Evolutionary conservation across 1,140 invertebrate genomes (phyloP), one percentile per base, ranked within the genome.

Genomic region (Drosophila mauritiana): DNA sequence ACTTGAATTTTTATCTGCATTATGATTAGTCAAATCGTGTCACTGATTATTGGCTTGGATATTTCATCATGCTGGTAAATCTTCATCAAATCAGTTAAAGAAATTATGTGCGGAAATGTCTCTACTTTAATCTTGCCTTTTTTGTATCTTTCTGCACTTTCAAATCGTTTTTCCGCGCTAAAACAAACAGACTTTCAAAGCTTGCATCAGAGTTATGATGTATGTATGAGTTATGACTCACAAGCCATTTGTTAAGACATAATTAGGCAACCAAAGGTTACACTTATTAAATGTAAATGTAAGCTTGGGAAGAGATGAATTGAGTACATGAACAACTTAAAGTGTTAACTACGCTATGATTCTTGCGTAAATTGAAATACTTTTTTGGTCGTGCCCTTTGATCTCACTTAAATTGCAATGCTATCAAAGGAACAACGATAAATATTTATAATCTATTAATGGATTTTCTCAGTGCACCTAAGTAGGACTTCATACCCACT

Each of bases 401-500:
- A 31, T 31, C 31, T 31, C 8, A 8, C 31, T 31, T 31, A 31
- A 31, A 31, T 10, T 31, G 7, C 31, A 31, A 31, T 31, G 8
- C 7, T 31, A 31, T 27, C 20, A 31, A 31, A 8, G 27, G 1
- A 31, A 31, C 27, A 31, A 31, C 7, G 27, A 37, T 12, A 13
- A 4, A 12, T 37, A 5, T 43, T 20, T 45, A 11, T 17, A 1
- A 11, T 45, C 5, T 1, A 10, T 12, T 0, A 20, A 20, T 11
- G 42, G 10, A 27, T 48, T 48, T 27, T 7, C 12, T 58, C 45
- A 51, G 62, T 34, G 25, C n/a, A 48, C 6, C 34, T 4, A 17
- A 39, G 49, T 27, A 36, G 31, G 49, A 52, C 49, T 51, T 25
- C 20, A 17, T 20, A 52, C 31, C 34, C 49, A 52, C 49, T 52